These are phyloP conservation scores for Melitaea athalia DNA, from an alignment of 2,888 invertebrate genomes.

Conservation along the genomic window DNA sequence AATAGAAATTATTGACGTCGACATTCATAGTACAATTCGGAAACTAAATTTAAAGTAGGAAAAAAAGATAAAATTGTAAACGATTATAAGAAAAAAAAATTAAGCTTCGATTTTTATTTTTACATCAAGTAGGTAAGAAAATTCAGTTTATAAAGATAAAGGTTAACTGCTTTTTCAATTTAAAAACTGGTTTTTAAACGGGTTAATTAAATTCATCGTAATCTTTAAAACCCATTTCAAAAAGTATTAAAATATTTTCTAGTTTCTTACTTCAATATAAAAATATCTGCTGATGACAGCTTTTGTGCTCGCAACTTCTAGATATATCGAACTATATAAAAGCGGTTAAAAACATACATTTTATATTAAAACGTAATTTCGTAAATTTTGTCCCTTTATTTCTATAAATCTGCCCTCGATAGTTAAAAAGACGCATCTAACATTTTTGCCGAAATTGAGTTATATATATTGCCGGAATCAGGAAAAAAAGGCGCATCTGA, in stretches of 20 bases:
- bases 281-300: slow-evolving; percentile 3
- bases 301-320: background rate
- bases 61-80: too few relatives aligned
- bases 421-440: too few relatives aligned
- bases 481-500: too few relatives aligned
- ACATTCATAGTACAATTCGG: too few relatives aligned
- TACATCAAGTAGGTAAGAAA: background rate
- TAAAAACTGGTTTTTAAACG: background rate
- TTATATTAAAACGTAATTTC: background rate
- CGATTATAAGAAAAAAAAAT: too few relatives aligned
- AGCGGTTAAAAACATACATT: background rate
- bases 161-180: background rate
- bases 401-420: background rate
- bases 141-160: background rate
- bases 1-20: too few relatives aligned
- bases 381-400: background rate
- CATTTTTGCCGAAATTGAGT: too few relatives aligned
- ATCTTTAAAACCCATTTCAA: background rate
- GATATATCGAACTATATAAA: background rate
- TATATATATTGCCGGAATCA: too few relatives aligned
- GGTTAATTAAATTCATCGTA: background rate
- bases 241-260: background rate
- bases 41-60: too few relatives aligned
- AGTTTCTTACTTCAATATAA: background rate
- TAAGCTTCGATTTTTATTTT: too few relatives aligned